Evolutionary conservation across 2,113 vertebrate genomes (phyloP).

Genomic region (Philantomba maxwellii): DNA sequence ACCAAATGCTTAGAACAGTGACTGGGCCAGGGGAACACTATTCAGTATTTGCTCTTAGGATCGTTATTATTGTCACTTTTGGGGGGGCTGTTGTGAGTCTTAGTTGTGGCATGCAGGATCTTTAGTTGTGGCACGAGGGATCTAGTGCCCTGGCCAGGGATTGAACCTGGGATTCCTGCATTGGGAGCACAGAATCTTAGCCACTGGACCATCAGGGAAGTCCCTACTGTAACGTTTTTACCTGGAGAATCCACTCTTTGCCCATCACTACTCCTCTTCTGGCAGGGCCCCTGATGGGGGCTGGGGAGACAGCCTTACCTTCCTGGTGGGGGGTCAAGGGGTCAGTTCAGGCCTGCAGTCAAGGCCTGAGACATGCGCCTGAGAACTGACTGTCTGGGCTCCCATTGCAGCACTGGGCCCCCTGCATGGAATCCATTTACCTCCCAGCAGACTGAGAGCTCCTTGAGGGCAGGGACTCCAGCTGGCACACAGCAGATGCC

Average conservation of each 20-base stretch:
- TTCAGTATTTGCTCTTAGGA: not conserved
- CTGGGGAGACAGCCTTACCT: not conserved
- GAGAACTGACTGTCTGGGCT: not conserved
- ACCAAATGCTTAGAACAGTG: not conserved
- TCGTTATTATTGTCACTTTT: not conserved
- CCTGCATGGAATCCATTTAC: no score
- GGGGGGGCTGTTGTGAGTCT: not conserved
- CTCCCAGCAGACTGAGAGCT: not conserved
- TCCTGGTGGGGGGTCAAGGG: not conserved
- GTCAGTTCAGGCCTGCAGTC: not conserved
- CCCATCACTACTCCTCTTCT: not conserved
- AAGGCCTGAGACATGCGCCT: not conserved
- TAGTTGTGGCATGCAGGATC: not conserved
- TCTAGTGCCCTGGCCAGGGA: not conserved
- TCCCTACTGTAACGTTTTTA: not conserved
- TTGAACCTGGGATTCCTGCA: not conserved
- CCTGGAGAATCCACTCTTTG: not conserved
- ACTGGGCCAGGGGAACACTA: accelerated
- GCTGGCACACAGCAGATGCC: not conserved
- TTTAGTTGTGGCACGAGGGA: not conserved
- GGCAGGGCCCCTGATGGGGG: not conserved
- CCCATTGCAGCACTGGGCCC: accelerated
- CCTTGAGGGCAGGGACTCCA: not conserved
- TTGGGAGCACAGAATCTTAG: not conserved
- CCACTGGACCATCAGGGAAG: not conserved